Conservation (phyloP, 2,797 vertebrate species). For the Sphaeramia orbicularis region DNA sequence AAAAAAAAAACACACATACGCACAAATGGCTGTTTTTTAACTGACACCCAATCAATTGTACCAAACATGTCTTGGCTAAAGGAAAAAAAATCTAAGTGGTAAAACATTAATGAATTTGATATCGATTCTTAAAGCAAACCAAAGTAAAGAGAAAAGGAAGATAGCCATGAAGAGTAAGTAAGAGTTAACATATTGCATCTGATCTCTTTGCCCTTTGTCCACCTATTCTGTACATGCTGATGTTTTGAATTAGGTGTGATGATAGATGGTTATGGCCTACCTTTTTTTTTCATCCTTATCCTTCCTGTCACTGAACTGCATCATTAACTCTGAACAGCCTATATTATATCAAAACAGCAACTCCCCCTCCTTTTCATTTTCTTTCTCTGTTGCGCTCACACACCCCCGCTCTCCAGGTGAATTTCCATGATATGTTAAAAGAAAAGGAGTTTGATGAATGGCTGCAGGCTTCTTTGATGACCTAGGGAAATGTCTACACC, state of each 20-base stretch:
- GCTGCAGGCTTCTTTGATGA: slow-evolving; percentile 38
- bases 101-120: slow-evolving; percentile 15
- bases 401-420: slow-evolving; percentile 18
- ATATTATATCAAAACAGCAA: slow-evolving; percentile 13
- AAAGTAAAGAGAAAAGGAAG: neutral
- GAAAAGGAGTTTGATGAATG: slow-evolving; percentile 66
- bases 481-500: slow-evolving; percentile 35
- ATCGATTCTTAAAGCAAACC: slow-evolving; percentile 36
- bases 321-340: slow-evolving; percentile 11
- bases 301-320: slow-evolving; percentile 3
- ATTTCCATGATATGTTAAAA: slow-evolving; percentile 41
- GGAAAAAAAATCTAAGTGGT: slow-evolving; percentile 7
- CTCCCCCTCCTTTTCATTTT: neutral
- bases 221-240: slow-evolving; percentile 1
- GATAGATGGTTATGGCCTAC: slow-evolving; percentile 13
- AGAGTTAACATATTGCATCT: slow-evolving; percentile 31
- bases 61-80: slow-evolving; percentile 27
- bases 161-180: neutral
- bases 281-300: neutral
- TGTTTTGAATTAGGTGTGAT: slow-evolving; percentile 9
- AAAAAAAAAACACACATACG: neutral
- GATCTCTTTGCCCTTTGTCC: slow-evolving; percentile 16
- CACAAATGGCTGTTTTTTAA: neutral
- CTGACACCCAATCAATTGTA: slow-evolving; percentile 15
- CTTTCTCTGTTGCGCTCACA: slow-evolving; percentile 29